These are phyloP conservation scores for Schizopygopsis pylzovi DNA, from an alignment of 2,797 vertebrate genomes.

Conservation along the genomic window DNA sequence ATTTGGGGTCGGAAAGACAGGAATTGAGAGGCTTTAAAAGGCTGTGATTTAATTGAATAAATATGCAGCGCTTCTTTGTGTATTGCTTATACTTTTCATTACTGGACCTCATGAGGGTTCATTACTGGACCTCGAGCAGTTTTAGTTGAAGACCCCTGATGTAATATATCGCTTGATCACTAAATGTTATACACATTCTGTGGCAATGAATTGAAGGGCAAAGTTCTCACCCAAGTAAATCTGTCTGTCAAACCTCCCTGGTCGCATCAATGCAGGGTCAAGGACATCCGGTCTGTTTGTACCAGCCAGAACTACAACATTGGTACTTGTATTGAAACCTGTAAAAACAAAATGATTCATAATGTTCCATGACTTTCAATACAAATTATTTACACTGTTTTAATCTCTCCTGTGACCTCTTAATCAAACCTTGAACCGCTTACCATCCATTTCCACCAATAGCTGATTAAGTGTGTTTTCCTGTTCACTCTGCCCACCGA, in stretches of 20 bases:
- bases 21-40: too few relatives aligned
- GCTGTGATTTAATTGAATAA: too few relatives aligned
- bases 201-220: too few relatives aligned
- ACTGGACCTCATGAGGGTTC: too few relatives aligned
- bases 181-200: not conserved
- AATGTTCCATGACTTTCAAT: not conserved
- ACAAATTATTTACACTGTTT: not conserved
- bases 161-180: not conserved
- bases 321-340: slow-evolving; percentile 83
- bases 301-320: slow-evolving; percentile 81
- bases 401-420: not conserved
- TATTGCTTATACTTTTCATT: too few relatives aligned
- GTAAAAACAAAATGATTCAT: not conserved
- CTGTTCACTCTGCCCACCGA: slow-evolving; percentile 77
- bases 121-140: not conserved
- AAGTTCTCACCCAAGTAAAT: slow-evolving; percentile 78
- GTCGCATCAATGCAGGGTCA: slow-evolving; percentile 79
- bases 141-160: not conserved
- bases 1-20: too few relatives aligned
- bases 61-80: too few relatives aligned
- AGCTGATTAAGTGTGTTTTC: slow-evolving; percentile 79
- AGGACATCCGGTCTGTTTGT: slow-evolving; percentile 82
- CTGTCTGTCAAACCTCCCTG: slow-evolving; percentile 82
- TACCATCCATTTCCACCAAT: slow-evolving; percentile 78
- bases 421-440: slow-evolving; percentile 28